Percentiles rank a stretch among this genome's conserved stretches.
Conservation (phyloP, 1,140 invertebrate genomes). For the Phymastichus coffea region DNA sequence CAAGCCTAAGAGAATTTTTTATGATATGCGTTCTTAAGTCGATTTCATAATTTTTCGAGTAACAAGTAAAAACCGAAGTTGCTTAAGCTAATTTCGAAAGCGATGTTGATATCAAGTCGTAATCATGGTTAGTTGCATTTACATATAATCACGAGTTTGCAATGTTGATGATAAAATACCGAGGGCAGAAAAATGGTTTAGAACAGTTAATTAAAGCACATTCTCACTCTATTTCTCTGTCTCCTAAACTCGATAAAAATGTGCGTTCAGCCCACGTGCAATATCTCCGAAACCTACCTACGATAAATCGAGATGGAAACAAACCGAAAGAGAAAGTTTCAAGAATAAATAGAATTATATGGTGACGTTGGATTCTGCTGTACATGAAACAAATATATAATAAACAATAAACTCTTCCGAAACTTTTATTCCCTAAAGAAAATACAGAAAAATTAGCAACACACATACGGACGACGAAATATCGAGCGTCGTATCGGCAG, state of each 20-base stretch:
- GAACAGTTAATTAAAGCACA: too few relatives aligned
- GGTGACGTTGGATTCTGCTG: constrained; percentile 3
- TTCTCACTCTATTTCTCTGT: constrained; percentile 17
- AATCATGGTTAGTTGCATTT: too few relatives aligned
- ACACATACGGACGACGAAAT: constrained; percentile 25
- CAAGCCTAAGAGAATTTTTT: constrained; percentile 17
- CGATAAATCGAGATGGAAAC: neutral
- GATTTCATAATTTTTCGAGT: too few relatives aligned
- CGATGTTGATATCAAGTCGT: too few relatives aligned
- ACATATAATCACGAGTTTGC: too few relatives aligned
- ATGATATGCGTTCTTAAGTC: too few relatives aligned
- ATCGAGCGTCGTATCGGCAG: constrained; percentile 26
- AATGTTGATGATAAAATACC: too few relatives aligned
- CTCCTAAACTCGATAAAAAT: constrained; percentile 4
- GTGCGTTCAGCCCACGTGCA: neutral
- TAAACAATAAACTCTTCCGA: constrained; percentile 17
- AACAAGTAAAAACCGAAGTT: too few relatives aligned
- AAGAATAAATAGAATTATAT: neutral
- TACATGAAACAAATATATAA: constrained; percentile 23
- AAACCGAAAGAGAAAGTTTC: neutral
- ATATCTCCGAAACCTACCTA: constrained; percentile 1
- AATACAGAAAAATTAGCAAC: constrained; percentile 1
- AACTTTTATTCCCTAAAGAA: constrained; percentile 15
- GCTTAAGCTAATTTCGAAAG: too few relatives aligned
- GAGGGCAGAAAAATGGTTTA: too few relatives aligned